Evolutionary conservation across 2,888 invertebrate species (phyloP), one percentile per base, ranked within the genome.

Genomic region (Apoderus coryli): DNA sequence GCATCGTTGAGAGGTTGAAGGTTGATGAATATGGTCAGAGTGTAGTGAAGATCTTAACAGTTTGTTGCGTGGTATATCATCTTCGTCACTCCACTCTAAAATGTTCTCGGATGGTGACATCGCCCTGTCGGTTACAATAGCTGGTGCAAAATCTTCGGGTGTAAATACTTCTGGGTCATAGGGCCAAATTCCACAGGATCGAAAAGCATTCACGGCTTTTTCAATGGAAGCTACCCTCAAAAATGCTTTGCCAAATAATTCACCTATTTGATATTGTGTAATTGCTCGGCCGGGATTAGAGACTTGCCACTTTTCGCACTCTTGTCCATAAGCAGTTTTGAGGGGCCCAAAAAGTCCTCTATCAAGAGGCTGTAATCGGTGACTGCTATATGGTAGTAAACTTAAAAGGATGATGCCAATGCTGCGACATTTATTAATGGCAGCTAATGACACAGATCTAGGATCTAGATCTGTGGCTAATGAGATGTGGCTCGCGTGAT

Each of bases 351-450:
- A 38, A 30, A 33, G 32, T 13, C 12, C 16, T 14, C 27, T 31
- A 22, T 34, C 33, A 6, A 35, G 25, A 14, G 30, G 38, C 25
- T 38, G 32, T 9, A 38, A 13, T 19, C 25, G 23, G 29, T 36
- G 37, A 22, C 34, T 37, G 15, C 19, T 29, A 26, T 37, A 33
- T 12, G 35, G 39, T 19, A 35, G 36, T 9, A 39, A 16, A 9
- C 12, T 28, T 10, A 36, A 10, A 3, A 33, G n/a, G 10, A 16
- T 12, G n/a, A 33, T 31, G 4, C 15, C 16, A 22, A 22, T 16
- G 9, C 14, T 16, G n/a, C 22, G 29, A 15, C 32, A 33, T 16
- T 22, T 16, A 13, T 12, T 4, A 4, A 32, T 11, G 16, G 36
- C 29, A 25, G 19, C 16, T n/a, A n/a, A n/a, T n/a, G n/a, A n/a